Evolutionary conservation across 2,797 vertebrate genomes (phyloP), one percentile per base, ranked within the genome.

Genomic region (Ispidina lecontei): DNA sequence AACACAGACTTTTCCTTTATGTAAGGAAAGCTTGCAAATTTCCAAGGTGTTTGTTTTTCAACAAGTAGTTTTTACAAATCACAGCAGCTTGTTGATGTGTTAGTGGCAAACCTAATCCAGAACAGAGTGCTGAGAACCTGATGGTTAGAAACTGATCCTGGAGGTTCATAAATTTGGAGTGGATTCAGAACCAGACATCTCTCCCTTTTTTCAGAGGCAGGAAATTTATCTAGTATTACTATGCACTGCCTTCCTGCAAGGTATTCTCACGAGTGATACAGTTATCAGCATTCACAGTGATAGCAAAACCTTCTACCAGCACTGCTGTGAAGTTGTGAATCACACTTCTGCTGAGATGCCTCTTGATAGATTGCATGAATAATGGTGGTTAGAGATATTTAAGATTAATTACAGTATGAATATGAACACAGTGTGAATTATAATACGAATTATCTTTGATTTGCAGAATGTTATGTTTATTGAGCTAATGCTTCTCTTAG

Each of bases 271-370:
- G 41, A 74, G 46, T 23, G 46, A 43, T 54, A 25, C 35, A 71
- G 37, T 87, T 79, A 69, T 41, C 74, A 79, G 17, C 22, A 10
- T 79, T 82, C 71, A 49, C 10, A 69, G 51, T 37, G 81, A 74
- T 52, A 91, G 39, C 43, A 80, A 82, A 82, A 88, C 19, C 26
- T 72, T 86, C 54, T 26, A 20, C 16, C 28, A 65, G 21, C 25
- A n/a, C 88, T 91, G 68, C 49, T 92, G 85, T 64, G 65, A 88
- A 92, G 71, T 0, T 91, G 73, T 86, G 80, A 95, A 64, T 91
- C 80, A 49, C 68, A 9, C 59, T 92, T 94, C 35, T 79, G 35
- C 77, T 52, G 67, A 80, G 75, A 68, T 29, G 21, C 37, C 14
- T 88, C 74, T 72, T 79, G 83, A 73, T 26, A 78, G 65, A 37